phyloP scores from a whole-genome alignment of 1,140 invertebrate species.

The Archivesica marissinica region DNA sequence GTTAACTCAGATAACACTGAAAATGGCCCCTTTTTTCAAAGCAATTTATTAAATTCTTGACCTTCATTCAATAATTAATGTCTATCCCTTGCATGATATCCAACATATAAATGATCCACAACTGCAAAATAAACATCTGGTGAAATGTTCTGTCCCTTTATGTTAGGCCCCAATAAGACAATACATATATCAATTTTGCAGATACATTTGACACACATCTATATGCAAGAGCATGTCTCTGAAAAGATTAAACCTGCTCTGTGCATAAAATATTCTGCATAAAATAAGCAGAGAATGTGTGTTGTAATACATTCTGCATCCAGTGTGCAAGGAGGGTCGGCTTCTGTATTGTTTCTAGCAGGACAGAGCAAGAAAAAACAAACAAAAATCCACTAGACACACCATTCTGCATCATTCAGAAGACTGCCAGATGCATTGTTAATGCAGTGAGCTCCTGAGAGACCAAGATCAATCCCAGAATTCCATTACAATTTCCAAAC shows the following conservation, averaged over 20 bases:
- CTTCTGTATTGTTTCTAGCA: neutral
- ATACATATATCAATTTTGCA: neutral
- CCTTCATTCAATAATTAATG: neutral
- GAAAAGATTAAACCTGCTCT: too few species aligned
- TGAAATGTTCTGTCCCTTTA: too few species aligned
- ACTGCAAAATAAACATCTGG: too few species aligned
- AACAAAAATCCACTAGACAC: constrained; percentile 5
- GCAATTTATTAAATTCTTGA: constrained; percentile 35
- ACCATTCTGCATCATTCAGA: constrained; percentile 44
- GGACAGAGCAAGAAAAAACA: neutral
- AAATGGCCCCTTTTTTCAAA: neutral
- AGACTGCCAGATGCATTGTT: constrained; percentile 54
- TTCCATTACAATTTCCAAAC: constrained; percentile 32
- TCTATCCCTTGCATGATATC: neutral
- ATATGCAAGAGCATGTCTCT: constrained; percentile 14
- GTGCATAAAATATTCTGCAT: too few species aligned
- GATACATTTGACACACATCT: neutral
- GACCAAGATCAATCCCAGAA: constrained; percentile 42
- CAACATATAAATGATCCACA: neutral
- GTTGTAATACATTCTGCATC: neutral
- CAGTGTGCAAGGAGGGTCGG: neutral
- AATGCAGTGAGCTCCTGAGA: constrained; percentile 42
- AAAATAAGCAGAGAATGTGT: neutral
- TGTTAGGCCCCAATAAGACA: too few species aligned
- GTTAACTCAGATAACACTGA: constrained; percentile 37